Evolutionary conservation across 2,888 invertebrate genomes (phyloP).

Genomic region (Parnassius mnemosyne): DNA sequence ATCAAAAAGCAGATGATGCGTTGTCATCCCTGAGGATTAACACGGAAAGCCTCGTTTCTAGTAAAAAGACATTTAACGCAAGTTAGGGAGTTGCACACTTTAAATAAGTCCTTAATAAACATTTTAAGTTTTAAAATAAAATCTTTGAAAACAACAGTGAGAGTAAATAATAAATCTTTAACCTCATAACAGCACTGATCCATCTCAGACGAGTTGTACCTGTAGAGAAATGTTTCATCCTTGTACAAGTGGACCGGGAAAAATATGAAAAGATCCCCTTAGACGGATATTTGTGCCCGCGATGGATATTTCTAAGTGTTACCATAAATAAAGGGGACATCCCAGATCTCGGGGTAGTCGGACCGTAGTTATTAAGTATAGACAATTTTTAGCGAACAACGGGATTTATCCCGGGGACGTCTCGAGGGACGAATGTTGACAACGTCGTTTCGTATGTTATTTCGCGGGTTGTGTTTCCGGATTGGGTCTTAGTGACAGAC

Average conservation of each 20-base stretch:
- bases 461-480: not conserved
- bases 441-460: not conserved
- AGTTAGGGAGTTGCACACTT: too few species aligned
- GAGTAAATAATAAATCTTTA: conserved; percentile 21
- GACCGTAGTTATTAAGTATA: not conserved
- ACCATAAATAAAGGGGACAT: conserved; percentile 22
- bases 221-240: not conserved
- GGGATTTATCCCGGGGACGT: conserved; percentile 1
- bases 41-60: too few species aligned
- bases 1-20: too few species aligned
- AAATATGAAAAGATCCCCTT: conserved; percentile 18
- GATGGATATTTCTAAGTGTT: conserved; percentile 22
- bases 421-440: conserved; percentile 2
- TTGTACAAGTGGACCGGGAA: conserved; percentile 12
- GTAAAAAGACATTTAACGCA: too few species aligned
- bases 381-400: not conserved
- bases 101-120: too few species aligned
- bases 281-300: conserved; percentile 20
- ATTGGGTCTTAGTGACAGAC: not conserved
- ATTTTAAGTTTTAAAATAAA: too few species aligned
- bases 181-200: conserved; percentile 13
- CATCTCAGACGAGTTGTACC: conserved; percentile 5
- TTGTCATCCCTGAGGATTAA: too few species aligned
- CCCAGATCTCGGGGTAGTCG: not conserved
- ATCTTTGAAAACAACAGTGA: not conserved